Base-by-base conservation (phyloP, 23 tunicate species). In the Corella eumyota region DNA sequence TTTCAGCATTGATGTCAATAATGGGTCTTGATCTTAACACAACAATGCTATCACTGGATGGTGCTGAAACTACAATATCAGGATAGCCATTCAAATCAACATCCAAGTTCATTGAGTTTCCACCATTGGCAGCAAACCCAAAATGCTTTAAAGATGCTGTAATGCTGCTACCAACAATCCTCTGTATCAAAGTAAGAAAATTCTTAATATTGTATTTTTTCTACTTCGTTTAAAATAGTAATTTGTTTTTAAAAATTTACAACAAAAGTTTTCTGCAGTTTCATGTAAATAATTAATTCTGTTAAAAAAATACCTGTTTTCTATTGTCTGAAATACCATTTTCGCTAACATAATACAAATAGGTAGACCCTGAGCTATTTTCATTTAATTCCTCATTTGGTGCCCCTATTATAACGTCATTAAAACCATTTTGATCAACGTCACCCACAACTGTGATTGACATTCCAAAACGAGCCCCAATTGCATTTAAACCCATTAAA, bases 341-440 rank as follows among this genome's bases (percentile, higher is more conserved):
- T 60, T 23, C 22, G 7, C 60, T 27, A n/a, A 22, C 45, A 29
- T 47, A 62, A 35, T 72, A 72, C 49, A 72, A 19, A 35, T 72
- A 72, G n/a, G 62, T 47, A 1, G 61, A 59, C 24, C 78, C 78
- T 25, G 69, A 50, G 58, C 31, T 32, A 4, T 37, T 33, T 1
- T 27, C 6, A 26, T 49, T 22, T 6, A 3, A 6, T 47, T 45
- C 56, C 26, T 72, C 78, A 29, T 26, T 11, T 34, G 78, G 78
- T n/a, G 78, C 67, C 4, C 78, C 68, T 20, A 72, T 35, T 4
- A 72, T 29, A 31, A 72, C 38, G 61, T 72, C 78, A 30, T 72
- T 34, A 50, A 30, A 61, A 26, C 78, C 78, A 33, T 72, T 72
- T 50, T 33, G 35, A 32, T 72, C 78, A 21, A 72, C 30, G 34